Evolutionary conservation across 2,113 vertebrate species (phyloP), one percentile per base, ranked within the genome.

Genomic region (Psettodes erumei): DNA sequence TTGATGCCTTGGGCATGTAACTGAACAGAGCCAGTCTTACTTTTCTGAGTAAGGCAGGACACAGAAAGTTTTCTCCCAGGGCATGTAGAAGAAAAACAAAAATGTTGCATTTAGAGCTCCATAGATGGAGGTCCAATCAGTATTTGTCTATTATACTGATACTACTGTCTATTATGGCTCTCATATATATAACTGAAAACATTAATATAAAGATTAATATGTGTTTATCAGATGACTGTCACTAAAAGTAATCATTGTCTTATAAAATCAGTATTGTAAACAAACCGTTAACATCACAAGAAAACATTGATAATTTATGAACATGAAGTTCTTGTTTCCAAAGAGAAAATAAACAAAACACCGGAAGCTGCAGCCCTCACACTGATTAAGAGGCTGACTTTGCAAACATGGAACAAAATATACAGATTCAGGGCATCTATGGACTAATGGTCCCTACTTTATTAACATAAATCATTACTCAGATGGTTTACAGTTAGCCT

Each of bases 301-400:
- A 71, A 71, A 38, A 54, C 12, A 47, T 9, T 2, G 21, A 35
- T 45, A 5, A 55, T 62, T 35, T 71, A 21, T 48, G 23, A 70
- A 23, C 45, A 45, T 47, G n/a, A 33, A 53, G 7, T 38, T 45
- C 7, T 42, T 11, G 23, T 19, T 53, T 54, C 21, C 51, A 78
- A 21, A 58, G 28, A 33, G 21, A 65, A 65, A 64, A 65, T 48
- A 53, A 69, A 67, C 54, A 59, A 47, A 37, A 73, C 21, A 21
- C n/a, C 4, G 4, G 13, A 61, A 32, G 30, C 60, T 42, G 35
- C 35, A 27, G 27, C 18, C 25, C 5, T 48, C 12, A 25, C 33
- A 63, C 25, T 10, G 40, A 61, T 18, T 16, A 11, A 2, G 27
- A 27, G 21, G 11, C 23, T 9, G 7, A 30, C 18, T 40, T 21